Evolutionary conservation across 2,888 invertebrate species (phyloP).

Genomic region (Heliothis peltigera): DNA sequence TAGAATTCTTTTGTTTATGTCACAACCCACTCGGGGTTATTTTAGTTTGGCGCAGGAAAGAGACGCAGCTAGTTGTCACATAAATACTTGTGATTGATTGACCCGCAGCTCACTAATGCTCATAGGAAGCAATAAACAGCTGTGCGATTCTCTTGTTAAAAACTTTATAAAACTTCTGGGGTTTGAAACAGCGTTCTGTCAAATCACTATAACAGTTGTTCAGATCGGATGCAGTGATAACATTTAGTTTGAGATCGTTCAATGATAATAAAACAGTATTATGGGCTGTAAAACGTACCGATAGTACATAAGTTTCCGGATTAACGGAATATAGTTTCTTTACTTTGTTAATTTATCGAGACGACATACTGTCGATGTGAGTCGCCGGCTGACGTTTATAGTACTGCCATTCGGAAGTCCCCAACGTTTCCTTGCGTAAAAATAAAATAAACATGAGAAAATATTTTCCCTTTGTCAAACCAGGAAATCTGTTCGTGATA

Average conservation of each 20-base stretch:
- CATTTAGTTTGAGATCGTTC: constrained; percentile 57
- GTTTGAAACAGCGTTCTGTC: constrained; percentile 62
- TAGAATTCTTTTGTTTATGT: constrained; percentile 71
- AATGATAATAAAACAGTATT: constrained; percentile 62
- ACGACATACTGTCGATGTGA: constrained; percentile 61
- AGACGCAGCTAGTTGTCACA: constrained; percentile 84
- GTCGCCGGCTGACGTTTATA: constrained; percentile 66
- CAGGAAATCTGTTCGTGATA: constrained; percentile 88
- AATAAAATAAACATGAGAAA: constrained; percentile 79
- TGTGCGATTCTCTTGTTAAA: constrained; percentile 67
- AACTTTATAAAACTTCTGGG: constrained; percentile 54
- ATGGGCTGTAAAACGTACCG: constrained; percentile 47
- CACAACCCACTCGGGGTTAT: constrained; percentile 68
- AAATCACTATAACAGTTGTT: constrained; percentile 71
- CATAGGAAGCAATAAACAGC: constrained; percentile 87
- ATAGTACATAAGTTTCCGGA: constrained; percentile 55
- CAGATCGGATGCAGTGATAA: constrained; percentile 62
- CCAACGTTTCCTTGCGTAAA: constrained; percentile 71
- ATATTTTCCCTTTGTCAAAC: constrained; percentile 83
- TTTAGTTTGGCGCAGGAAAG: constrained; percentile 70
- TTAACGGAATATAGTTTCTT: constrained; percentile 52
- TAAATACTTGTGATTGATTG: constrained; percentile 88
- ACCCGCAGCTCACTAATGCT: constrained; percentile 86
- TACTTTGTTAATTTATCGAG: constrained; percentile 56
- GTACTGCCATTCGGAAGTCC: constrained; percentile 66